These are phyloP conservation scores for Hydrocynus forskahlii DNA, from an alignment of 2,797 vertebrate species.

Conservation along the genomic window DNA sequence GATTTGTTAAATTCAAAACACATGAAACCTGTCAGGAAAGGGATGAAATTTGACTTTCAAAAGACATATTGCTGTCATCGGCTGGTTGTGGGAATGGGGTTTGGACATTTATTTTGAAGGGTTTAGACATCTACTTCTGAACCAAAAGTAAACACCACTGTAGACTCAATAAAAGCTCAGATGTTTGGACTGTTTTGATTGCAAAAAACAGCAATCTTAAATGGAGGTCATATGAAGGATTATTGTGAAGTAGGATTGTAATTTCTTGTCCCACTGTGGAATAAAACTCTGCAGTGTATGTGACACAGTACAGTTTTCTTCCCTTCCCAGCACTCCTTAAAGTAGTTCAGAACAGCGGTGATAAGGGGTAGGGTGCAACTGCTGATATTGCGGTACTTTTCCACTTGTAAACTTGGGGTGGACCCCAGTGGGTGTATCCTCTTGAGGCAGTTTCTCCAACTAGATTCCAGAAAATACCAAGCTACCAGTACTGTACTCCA, in stretches of 20 bases:
- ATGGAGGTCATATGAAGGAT: background rate
- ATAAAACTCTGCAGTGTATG: background rate
- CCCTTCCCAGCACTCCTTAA: background rate
- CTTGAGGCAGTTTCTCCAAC: background rate
- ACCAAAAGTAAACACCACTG: background rate
- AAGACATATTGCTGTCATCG: background rate
- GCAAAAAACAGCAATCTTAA: background rate
- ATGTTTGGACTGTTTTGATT: background rate
- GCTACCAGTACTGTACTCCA: background rate
- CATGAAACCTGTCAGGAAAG: constrained; percentile 12
- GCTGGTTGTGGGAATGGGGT: background rate
- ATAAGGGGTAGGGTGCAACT: constrained; percentile 11
- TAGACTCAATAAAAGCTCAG: background rate
- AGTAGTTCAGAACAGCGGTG: background rate
- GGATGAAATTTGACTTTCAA: constrained; percentile 29
- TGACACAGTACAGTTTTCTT: background rate
- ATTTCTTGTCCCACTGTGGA: background rate
- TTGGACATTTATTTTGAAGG: background rate
- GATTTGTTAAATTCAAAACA: constrained; percentile 16
- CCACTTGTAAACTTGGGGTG: constrained; percentile 7
- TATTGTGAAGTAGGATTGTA: background rate
- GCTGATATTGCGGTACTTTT: constrained; percentile 25
- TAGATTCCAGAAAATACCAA: background rate
- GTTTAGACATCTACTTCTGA: too few relatives aligned
- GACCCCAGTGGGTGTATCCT: constrained; percentile 19